A percentile compares a stretch with the other conserved stretches of the same genome.
Evolutionary conservation across 1,140 invertebrate genomes (phyloP).

Genomic region (Lerema accius): DNA sequence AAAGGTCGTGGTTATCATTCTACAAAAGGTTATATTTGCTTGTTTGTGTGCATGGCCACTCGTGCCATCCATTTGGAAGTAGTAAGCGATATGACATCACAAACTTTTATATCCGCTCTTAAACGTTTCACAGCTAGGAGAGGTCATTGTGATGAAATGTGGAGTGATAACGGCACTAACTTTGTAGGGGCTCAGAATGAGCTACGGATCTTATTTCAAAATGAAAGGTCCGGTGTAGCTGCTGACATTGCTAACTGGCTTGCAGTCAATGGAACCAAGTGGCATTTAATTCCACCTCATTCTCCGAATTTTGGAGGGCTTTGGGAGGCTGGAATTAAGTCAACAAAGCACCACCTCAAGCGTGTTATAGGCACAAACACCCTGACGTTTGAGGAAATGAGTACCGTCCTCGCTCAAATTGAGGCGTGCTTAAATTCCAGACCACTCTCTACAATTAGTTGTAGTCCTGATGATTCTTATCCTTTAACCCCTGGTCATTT

Average conservation of each 20-base stretch:
- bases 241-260: neutral
- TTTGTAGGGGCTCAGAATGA: neutral
- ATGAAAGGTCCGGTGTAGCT: too few species aligned
- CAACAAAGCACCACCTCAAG: too few species aligned
- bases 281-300: constrained; percentile 10
- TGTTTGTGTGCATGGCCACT: too few species aligned
- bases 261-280: neutral
- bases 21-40: too few species aligned
- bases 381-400: constrained; percentile 6
- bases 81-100: too few species aligned
- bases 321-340: neutral
- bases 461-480: neutral
- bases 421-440: constrained; percentile 10
- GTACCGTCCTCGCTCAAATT: constrained; percentile 4
- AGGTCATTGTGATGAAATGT: constrained; percentile 1
- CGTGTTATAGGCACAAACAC: too few species aligned
- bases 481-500: neutral
- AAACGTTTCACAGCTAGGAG: constrained; percentile 3
- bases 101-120: neutral
- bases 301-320: constrained; percentile 11
- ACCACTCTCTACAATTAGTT: constrained; percentile 4
- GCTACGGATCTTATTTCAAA: neutral
- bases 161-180: constrained; percentile 9
- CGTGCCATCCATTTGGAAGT: too few species aligned
- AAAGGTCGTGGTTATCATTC: too few species aligned